Evolutionary conservation across 2,888 invertebrate genomes (phyloP).

Genomic region (Lissocephala sabroskyi): DNA sequence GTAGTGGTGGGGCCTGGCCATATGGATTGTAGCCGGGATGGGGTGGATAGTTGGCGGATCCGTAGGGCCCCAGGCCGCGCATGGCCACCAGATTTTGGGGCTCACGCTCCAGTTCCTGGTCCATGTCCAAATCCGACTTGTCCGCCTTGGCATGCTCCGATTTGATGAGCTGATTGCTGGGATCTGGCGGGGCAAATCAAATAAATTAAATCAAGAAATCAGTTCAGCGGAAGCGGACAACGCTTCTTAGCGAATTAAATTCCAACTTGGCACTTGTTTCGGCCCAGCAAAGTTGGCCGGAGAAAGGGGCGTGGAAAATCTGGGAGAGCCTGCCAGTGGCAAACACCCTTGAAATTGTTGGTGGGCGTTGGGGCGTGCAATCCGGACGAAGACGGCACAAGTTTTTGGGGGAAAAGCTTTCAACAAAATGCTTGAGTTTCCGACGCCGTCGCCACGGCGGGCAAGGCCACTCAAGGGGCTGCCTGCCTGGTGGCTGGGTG

Average conservation of each 20-base stretch:
- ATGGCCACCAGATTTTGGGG: slow-evolving; percentile 71
- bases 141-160: slow-evolving; percentile 79
- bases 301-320: slow-evolving; percentile 9
- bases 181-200: slow-evolving; percentile 47
- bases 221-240: slow-evolving; percentile 56
- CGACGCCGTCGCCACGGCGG: slow-evolving; percentile 37
- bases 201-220: slow-evolving; percentile 46
- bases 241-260: slow-evolving; percentile 46
- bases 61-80: slow-evolving; percentile 47
- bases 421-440: slow-evolving; percentile 61
- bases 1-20: slow-evolving; percentile 75
- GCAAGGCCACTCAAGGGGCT: slow-evolving; percentile 55
- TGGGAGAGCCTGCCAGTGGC: slow-evolving; percentile 14
- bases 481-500: too few species aligned
- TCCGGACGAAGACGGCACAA: slow-evolving; percentile 32
- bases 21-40: slow-evolving; percentile 48
- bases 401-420: slow-evolving; percentile 47
- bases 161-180: slow-evolving; percentile 73
- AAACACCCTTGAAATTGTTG: slow-evolving; percentile 65
- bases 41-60: slow-evolving; percentile 35
- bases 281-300: slow-evolving; percentile 24
- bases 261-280: neutral
- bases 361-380: slow-evolving; percentile 70
- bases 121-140: slow-evolving; percentile 76
- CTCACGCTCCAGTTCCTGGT: slow-evolving; percentile 85